Percentiles rank a stretch among this genome's conserved stretches.
Evolutionary conservation across 2,797 vertebrate genomes (phyloP).

Genomic region (Sarcophilus harrisii): DNA sequence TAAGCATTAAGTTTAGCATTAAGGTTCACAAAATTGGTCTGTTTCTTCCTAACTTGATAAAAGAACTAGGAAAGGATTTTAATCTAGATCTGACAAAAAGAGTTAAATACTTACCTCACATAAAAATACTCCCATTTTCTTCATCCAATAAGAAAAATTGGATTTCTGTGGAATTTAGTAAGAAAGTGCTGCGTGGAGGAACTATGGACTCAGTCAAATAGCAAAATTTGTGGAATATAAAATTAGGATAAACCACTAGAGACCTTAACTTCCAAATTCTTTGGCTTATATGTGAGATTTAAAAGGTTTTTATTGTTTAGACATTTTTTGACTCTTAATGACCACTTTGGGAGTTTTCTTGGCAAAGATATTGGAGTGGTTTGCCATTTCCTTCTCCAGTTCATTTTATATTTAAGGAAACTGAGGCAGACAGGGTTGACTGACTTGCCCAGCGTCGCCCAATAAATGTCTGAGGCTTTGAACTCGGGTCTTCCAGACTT

Average conservation of each 20-base stretch:
- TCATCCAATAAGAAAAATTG: not conserved
- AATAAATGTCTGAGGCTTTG: not conserved
- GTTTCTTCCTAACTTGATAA: not conserved
- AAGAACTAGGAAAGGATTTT: slow-evolving; percentile 22
- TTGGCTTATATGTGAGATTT: not conserved
- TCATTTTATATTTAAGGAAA: not conserved
- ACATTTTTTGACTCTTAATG: not conserved
- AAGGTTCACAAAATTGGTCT: not conserved
- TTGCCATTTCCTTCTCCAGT: not conserved
- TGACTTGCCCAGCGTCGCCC: not conserved
- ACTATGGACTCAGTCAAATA: not conserved
- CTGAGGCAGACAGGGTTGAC: not conserved
- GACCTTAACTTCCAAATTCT: not conserved
- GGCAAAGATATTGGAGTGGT: not conserved
- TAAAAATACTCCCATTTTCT: not conserved
- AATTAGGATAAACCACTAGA: too few species aligned
- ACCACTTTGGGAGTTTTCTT: not conserved
- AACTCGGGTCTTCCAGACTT: not conserved
- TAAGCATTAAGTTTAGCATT: not conserved
- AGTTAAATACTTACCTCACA: not conserved
- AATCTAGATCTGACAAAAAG: slow-evolving; percentile 26
- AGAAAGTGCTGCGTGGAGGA: not conserved
- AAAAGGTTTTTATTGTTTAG: not conserved
- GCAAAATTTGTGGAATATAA: rapidly evolving
- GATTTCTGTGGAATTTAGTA: not conserved